Evolutionary conservation across 2,113 vertebrate genomes (phyloP), one percentile per base, ranked within the genome.

Genomic region (Capreolus pygargus): DNA sequence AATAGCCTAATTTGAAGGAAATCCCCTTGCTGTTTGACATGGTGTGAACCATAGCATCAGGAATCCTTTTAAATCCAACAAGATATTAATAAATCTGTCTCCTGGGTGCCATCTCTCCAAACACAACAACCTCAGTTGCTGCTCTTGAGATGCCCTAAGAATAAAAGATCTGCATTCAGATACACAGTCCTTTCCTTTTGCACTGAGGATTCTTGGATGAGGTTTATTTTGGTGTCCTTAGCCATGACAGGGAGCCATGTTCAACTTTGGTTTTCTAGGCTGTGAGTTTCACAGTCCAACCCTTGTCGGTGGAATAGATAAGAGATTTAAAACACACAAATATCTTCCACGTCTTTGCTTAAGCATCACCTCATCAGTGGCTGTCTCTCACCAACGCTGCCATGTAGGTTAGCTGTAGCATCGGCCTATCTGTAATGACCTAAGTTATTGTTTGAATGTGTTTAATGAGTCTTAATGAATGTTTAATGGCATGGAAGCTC

Each of bases 1-100:
- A 94, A 64, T 76, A 64, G 9, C 19, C 25, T 54, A 61, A 95
- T 47, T 23, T 36, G 82, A 89, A 97, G 60, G 86, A 79, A 89
- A 83, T 88, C 45, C n/a, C 89, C 55, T 54, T 82, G 47, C 45
- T 91, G 0, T 92, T 89, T 89, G 96, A 84, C 64, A 74, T 27
- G 52, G 58, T 3, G 1, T 78, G 57, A 89, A 95, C 2, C 23
- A 43, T 33, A 55, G 50, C 36, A 8, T 82, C 79, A 89, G 64
- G 23, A 55, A 95, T 91, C 64, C 45, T 96, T 96, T 84, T 23
- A 88, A 94, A 86, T 43, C 36, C 27, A 52, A 15, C n/a, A 76
- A 82, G 90, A 43, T 76, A 76, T 76, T 76, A 76, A 84, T 28
- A 61, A 79, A 52, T 74, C 12, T 16, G 45, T 50, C 83, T 74